phyloP scores from a whole-genome alignment of 2,797 vertebrate genomes.

The Halcyon badia region DNA sequence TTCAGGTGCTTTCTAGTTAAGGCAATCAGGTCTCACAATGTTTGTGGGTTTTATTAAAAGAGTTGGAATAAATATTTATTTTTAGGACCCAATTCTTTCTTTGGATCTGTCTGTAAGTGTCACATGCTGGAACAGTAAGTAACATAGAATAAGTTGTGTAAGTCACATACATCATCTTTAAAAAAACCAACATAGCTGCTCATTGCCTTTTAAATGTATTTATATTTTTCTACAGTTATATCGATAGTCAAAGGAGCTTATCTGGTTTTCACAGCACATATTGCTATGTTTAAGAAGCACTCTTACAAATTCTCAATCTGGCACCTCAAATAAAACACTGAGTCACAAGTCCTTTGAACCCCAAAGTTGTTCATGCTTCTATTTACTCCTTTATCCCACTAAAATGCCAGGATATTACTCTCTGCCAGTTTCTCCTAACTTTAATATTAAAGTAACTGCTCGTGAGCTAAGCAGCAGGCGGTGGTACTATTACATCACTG shows the following conservation, averaged over 20 bases:
- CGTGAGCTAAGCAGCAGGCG: neutral
- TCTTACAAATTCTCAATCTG: neutral
- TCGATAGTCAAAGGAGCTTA: neutral
- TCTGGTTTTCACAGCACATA: constrained; percentile 41
- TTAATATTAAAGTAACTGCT: constrained; percentile 4
- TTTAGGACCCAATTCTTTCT: neutral
- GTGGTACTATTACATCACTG: neutral
- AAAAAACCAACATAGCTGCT: neutral
- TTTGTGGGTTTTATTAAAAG: neutral
- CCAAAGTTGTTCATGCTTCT: neutral
- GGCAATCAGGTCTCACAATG: neutral
- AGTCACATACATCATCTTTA: neutral
- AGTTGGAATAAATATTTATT: neutral
- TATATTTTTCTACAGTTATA: neutral
- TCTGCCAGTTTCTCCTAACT: neutral
- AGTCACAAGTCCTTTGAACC: constrained; percentile 11
- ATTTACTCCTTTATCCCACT: constrained; percentile 7
- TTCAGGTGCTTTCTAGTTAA: neutral
- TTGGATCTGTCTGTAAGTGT: neutral
- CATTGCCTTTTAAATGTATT: neutral
- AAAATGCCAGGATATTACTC: neutral
- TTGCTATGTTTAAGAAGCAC: neutral
- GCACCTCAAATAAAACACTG: constrained; percentile 28
- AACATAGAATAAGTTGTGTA: neutral
- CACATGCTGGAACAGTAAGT: accelerated